Conservation (phyloP, 2,113 vertebrate genomes). For the Athene noctua region DNA sequence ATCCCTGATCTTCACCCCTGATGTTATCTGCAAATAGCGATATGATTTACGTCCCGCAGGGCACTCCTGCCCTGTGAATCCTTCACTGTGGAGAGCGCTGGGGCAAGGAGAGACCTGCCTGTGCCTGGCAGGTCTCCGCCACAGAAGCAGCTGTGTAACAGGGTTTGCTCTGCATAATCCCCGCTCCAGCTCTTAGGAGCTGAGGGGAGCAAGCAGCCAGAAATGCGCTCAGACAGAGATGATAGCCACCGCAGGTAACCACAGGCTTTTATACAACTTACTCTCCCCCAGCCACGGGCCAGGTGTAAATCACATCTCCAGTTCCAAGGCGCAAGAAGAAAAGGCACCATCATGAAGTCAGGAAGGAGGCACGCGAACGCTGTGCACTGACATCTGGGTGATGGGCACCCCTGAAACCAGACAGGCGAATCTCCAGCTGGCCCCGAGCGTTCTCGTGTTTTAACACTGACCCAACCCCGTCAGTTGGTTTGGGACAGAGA, state of each 20-base stretch:
- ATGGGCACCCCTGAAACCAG: not conserved
- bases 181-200: accelerated
- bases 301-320: not conserved
- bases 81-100: not conserved
- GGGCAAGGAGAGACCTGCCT: not conserved
- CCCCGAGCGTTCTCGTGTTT: not conserved
- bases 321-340: not conserved
- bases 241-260: not conserved
- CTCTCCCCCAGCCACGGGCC: not conserved
- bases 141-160: not conserved
- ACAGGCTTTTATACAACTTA: not conserved
- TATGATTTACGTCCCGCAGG: not conserved
- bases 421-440: not conserved
- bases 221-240: not conserved
- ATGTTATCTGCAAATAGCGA: not conserved
- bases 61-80: not conserved
- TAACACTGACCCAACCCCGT: accelerated
- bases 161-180: conserved; percentile 35
- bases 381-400: not conserved
- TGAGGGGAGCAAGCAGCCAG: not conserved
- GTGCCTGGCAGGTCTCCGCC: not conserved
- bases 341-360: not conserved
- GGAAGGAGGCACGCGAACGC: not conserved
- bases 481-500: not conserved
- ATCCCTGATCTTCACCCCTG: not conserved